A percentile compares a stretch with the other conserved stretches of the same genome.
These are phyloP conservation scores for Volucella bombylans DNA, from an alignment of 2,888 invertebrate genomes.

Conservation along the genomic window DNA sequence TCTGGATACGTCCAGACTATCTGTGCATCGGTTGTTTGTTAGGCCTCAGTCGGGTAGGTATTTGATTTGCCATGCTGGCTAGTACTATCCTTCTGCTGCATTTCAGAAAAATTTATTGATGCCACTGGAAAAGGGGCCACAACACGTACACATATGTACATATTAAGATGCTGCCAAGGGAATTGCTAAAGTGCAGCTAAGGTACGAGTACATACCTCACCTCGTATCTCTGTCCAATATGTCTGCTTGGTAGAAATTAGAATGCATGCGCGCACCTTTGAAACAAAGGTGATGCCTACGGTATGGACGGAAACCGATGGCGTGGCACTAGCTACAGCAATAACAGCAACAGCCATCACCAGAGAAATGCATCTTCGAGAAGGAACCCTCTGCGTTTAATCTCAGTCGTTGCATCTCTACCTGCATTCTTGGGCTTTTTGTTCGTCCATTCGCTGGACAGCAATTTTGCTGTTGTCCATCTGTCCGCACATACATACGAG, in stretches of 20 bases:
- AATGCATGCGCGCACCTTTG: constrained; percentile 70
- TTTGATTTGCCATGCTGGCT: constrained; percentile 27
- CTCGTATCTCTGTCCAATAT: constrained; percentile 56
- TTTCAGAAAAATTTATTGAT: constrained; percentile 62
- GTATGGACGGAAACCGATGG: constrained; percentile 11
- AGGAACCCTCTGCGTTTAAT: constrained; percentile 64
- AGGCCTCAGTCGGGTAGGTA: constrained; percentile 30
- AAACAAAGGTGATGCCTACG: constrained; percentile 61
- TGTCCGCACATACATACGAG: constrained; percentile 50
- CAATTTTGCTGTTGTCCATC: constrained; percentile 61
- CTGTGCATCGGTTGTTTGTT: constrained; percentile 30
- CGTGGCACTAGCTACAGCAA: constrained; percentile 3
- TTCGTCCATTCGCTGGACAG: constrained; percentile 51
- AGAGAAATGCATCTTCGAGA: constrained; percentile 62
- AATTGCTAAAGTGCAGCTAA: constrained; percentile 40
- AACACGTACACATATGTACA: constrained; percentile 29
- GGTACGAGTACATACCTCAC: constrained; percentile 22
- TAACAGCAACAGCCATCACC: background rate
- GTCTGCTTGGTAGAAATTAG: constrained; percentile 67
- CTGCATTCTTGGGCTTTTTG: constrained; percentile 24
- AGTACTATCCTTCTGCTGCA: constrained; percentile 58
- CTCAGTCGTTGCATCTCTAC: constrained; percentile 69
- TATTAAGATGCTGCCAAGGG: constrained; percentile 31
- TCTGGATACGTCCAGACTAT: constrained; percentile 21
- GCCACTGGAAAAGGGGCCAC: constrained; percentile 58